Evolutionary conservation across 2,888 invertebrate genomes (phyloP).

Genomic region (Microplitis manilae): DNA sequence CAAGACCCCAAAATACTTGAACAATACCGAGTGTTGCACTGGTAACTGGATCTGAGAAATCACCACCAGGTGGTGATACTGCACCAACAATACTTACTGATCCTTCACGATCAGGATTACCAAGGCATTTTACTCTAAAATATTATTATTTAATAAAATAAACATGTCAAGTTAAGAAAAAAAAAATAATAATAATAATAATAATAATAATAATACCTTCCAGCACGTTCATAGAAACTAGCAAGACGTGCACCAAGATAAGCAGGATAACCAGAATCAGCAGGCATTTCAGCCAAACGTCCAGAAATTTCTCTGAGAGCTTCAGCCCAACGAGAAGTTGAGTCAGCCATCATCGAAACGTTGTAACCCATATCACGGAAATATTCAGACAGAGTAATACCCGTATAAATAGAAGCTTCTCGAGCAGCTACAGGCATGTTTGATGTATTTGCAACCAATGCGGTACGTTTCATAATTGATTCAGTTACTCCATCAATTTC

Average conservation of each 20-base stretch:
- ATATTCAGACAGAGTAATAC: conserved; percentile 99
- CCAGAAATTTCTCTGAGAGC: conserved; percentile 99
- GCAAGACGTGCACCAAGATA: conserved; percentile 98
- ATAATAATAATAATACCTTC: conserved; percentile 71
- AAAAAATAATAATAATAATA: too few species aligned
- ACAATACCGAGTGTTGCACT: conserved; percentile 99
- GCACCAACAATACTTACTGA: conserved; percentile 99
- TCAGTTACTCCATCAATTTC: conserved; percentile 97
- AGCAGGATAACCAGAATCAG: conserved; percentile 98
- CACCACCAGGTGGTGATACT: conserved; percentile 99
- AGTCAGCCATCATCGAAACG: conserved; percentile 99
- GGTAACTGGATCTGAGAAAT: conserved; percentile 99
- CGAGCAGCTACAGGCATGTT: conserved; percentile 99
- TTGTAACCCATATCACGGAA: conserved; percentile 99
- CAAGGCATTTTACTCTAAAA: conserved; percentile 90
- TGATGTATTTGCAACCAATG: conserved; percentile 99
- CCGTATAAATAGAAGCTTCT: conserved; percentile 99
- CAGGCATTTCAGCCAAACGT: conserved; percentile 99
- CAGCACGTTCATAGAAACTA: conserved; percentile 99
- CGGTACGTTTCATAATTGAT: conserved; percentile 99
- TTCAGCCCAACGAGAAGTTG: conserved; percentile 99
- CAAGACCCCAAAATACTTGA: conserved; percentile 99
- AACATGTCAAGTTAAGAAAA: background rate
- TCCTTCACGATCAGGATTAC: conserved; percentile 98
- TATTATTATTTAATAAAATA: conserved; percentile 22